Evolutionary conservation across 2,797 vertebrate genomes (phyloP).

Genomic region (Prunella strophiata): DNA sequence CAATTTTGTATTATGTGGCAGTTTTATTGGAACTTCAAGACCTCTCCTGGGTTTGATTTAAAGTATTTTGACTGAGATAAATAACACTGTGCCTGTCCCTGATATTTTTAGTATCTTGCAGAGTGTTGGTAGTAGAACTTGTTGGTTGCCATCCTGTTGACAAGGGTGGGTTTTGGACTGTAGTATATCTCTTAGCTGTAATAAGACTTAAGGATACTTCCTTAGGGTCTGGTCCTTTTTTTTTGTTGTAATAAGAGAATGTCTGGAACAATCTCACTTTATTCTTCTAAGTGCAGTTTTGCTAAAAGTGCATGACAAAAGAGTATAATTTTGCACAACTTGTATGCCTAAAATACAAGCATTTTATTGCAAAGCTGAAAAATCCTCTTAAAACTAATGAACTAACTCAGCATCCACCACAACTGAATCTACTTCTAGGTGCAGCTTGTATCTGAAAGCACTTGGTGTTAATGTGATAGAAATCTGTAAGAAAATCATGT

Average conservation of each 20-base stretch:
- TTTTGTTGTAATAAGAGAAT: conserved; percentile 62
- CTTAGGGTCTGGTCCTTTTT: conserved; percentile 28
- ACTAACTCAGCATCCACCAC: conserved; percentile 26
- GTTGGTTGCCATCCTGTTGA: conserved; percentile 41
- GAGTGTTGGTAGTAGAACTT: conserved; percentile 3
- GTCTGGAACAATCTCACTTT: conserved; percentile 64
- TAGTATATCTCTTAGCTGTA: conserved; percentile 23
- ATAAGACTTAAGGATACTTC: conserved; percentile 27
- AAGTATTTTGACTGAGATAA: conserved; percentile 23
- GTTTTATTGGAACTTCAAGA: conserved; percentile 38
- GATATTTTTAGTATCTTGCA: conserved; percentile 41
- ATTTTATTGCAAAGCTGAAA: conserved; percentile 53
- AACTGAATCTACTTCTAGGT: not conserved
- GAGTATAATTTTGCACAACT: conserved; percentile 65
- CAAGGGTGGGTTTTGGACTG: conserved; percentile 33
- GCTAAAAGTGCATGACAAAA: conserved; percentile 54
- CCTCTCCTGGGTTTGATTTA: not conserved
- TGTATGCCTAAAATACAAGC: conserved; percentile 46
- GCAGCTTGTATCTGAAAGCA: not conserved
- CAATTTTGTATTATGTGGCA: conserved; percentile 25
- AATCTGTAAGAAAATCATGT: conserved; percentile 3
- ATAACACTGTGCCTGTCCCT: conserved; percentile 52
- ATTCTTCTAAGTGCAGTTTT: conserved; percentile 68
- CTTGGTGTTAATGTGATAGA: not conserved
- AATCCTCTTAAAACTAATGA: conserved; percentile 17